These are phyloP conservation scores for Sylvilagus bachmani DNA, from an alignment of 2,113 vertebrate species.

Conservation along the genomic window DNA sequence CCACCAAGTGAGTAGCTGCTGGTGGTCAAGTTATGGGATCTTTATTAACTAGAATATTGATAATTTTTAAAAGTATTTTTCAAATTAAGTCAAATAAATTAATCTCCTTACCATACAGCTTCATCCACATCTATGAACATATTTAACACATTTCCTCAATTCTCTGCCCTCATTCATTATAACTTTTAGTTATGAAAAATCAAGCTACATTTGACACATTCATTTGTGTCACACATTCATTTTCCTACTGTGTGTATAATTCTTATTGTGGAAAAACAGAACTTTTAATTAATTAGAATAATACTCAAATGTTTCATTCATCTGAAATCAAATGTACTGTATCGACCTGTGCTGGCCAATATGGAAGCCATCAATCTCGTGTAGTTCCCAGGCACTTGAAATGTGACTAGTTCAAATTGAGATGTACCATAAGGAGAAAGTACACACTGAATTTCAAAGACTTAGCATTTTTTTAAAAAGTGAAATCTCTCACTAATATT, in stretches of 20 bases:
- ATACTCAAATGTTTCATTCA: slow-evolving; percentile 3
- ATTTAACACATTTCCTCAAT: slow-evolving; percentile 38
- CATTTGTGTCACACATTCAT: not conserved
- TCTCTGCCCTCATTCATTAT: slow-evolving; percentile 34
- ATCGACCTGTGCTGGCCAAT: not conserved
- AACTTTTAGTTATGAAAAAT: slow-evolving; percentile 40
- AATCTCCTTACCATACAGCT: slow-evolving; percentile 41
- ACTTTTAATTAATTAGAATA: slow-evolving; percentile 45
- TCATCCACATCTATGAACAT: slow-evolving; percentile 28
- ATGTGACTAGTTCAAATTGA: not conserved
- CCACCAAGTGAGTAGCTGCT: not conserved
- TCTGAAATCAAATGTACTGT: not conserved
- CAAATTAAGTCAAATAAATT: slow-evolving; percentile 48
- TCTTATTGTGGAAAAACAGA: not conserved
- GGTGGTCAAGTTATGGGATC: not conserved
- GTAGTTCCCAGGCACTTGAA: not conserved
- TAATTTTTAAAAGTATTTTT: slow-evolving; percentile 32
- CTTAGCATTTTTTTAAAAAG: not conserved
- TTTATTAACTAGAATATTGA: slow-evolving; percentile 27
- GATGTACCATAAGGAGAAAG: not conserved
- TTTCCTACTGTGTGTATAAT: not conserved
- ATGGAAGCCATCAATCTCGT: not conserved
- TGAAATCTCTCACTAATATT: slow-evolving; percentile 20
- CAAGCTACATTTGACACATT: slow-evolving; percentile 23
- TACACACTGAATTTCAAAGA: not conserved